Conservation (phyloP, 64 coral and sea anemone species). For the Acropora yongei region DNA sequence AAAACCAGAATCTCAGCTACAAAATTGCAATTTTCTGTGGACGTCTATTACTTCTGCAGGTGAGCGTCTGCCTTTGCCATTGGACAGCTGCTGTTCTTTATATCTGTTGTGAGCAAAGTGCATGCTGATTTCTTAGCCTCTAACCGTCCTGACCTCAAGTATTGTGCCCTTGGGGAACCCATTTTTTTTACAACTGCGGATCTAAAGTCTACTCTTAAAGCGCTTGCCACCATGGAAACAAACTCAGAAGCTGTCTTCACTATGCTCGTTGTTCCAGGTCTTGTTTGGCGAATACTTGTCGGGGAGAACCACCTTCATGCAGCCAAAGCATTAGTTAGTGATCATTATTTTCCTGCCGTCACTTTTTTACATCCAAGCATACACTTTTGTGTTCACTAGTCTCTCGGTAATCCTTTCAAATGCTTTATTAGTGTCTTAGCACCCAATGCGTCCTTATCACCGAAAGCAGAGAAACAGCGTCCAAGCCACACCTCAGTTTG, state of each 20-base stretch:
- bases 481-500: too few species aligned
- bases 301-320: constrained; percentile 44
- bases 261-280: constrained; percentile 56
- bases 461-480: background rate
- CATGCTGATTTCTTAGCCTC: too few species aligned
- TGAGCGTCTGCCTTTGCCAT: too few species aligned
- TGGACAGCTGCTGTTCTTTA: too few species aligned
- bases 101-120: too few species aligned
- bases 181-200: constrained; percentile 17
- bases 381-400: background rate
- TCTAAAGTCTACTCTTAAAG: background rate
- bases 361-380: constrained; percentile 13
- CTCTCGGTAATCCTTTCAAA: background rate
- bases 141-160: background rate
- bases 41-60: too few species aligned
- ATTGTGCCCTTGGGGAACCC: constrained; percentile 10
- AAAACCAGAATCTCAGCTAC: too few species aligned
- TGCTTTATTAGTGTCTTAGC: too few species aligned
- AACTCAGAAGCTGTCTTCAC: constrained; percentile 14
- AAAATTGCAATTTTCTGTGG: too few species aligned
- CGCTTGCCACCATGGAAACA: constrained; percentile 27
- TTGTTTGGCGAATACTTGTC: constrained; percentile 56
- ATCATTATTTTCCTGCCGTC: constrained; percentile 13
- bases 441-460: too few species aligned
- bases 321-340: constrained; percentile 28